Conservation (phyloP, 1,140 invertebrate species). For the Hypsibius dujardini region DNA sequence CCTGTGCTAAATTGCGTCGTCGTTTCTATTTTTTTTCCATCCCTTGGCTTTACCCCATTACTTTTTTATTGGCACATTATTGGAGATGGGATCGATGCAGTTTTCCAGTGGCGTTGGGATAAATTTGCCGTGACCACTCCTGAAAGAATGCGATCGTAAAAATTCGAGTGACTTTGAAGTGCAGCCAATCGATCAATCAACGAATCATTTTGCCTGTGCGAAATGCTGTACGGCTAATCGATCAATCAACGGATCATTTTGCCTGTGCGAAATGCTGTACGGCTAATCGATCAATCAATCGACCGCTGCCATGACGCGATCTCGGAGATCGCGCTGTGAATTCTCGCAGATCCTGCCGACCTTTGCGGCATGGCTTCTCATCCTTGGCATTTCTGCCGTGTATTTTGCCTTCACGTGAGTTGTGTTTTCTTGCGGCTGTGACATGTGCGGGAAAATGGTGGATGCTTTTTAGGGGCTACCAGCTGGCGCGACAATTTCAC, state of each 20-base stretch:
- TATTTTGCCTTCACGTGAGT: conserved; percentile 96
- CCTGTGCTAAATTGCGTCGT: background rate
- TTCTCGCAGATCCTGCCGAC: background rate
- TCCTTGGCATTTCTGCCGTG: conserved; percentile 67
- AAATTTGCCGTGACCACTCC: background rate
- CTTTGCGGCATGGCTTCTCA: conserved; percentile 61
- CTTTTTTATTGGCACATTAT: too few relatives aligned
- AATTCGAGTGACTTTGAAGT: background rate
- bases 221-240: background rate
- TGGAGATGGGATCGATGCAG: background rate
- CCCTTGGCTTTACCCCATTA: too few relatives aligned
- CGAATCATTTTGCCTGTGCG: background rate
- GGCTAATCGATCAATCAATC: background rate
- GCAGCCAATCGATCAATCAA: background rate
- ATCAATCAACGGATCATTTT: background rate
- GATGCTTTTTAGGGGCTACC: conserved; percentile 53
- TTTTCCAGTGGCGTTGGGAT: background rate
- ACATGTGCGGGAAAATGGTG: conserved; percentile 16
- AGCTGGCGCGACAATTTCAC: conserved; percentile 54
- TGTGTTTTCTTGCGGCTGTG: background rate
- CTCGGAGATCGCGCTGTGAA: background rate
- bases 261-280: background rate
- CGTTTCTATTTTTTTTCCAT: too few relatives aligned
- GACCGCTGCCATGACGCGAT: background rate
- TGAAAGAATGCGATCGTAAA: background rate